These are phyloP conservation scores for Microhierax caerulescens DNA, from an alignment of 2,797 vertebrate species.

Conservation along the genomic window DNA sequence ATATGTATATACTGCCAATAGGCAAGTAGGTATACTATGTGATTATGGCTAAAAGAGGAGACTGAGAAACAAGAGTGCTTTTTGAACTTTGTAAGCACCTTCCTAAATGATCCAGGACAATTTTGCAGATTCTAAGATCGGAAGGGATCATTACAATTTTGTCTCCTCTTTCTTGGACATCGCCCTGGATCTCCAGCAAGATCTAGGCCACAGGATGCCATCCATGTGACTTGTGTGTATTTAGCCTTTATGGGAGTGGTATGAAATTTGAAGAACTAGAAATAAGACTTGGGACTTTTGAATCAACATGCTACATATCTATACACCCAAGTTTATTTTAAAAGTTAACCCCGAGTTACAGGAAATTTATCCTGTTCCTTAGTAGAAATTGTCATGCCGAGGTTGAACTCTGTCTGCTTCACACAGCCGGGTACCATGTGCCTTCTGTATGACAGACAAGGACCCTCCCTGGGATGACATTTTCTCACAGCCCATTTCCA, in stretches of 20 bases:
- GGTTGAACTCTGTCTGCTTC: neutral
- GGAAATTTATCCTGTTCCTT: neutral
- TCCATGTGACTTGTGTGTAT: neutral
- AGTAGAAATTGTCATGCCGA: neutral
- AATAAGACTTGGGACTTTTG: neutral
- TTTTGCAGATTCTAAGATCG: neutral
- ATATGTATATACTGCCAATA: neutral
- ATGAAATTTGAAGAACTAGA: neutral
- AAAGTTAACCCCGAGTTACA: neutral
- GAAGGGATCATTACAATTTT: neutral
- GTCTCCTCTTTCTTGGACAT: neutral
- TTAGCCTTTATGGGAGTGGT: neutral
- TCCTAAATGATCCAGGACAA: neutral
- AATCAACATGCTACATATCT: neutral
- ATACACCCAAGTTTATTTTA: neutral
- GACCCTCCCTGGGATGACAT: neutral
- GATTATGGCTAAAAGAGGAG: neutral
- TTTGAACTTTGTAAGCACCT: neutral
- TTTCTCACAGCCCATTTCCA: neutral
- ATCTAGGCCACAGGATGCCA: neutral
- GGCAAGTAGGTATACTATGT: neutral
- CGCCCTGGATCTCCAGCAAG: neutral
- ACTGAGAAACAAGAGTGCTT: neutral
- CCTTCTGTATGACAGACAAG: neutral
- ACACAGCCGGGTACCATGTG: rapidly evolving